These are phyloP conservation scores for Coreoperca whiteheadi DNA, from an alignment of 2,113 vertebrate genomes.

Conservation along the genomic window DNA sequence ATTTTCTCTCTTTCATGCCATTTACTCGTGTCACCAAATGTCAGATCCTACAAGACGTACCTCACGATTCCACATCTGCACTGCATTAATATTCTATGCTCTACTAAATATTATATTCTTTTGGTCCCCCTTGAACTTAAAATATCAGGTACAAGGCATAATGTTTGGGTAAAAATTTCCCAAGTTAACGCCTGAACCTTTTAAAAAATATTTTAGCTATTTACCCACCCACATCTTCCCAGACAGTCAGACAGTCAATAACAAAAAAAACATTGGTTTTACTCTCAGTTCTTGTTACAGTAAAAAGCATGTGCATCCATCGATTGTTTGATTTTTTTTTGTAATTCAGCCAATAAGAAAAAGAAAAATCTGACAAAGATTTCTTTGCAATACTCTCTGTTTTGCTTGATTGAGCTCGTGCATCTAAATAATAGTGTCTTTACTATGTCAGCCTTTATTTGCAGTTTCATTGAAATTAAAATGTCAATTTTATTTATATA, in stretches of 20 bases:
- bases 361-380: background rate
- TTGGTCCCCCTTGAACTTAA: background rate
- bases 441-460: background rate
- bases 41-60: slow-evolving; percentile 1
- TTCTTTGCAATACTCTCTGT: background rate
- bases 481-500: too few relatives aligned
- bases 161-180: background rate
- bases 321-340: background rate
- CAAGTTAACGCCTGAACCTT: background rate
- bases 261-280: background rate
- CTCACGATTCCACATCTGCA: slow-evolving; percentile 2
- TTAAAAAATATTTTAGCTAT: background rate
- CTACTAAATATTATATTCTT: slow-evolving; percentile 5
- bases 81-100: slow-evolving; percentile 21
- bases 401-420: background rate
- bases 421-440: background rate
- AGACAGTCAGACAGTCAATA: too few relatives aligned
- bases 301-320: background rate
- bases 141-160: background rate
- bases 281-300: background rate
- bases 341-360: background rate
- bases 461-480: background rate
- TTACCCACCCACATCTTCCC: background rate
- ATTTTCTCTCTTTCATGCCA: slow-evolving; percentile 28
- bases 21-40: slow-evolving; percentile 22